phyloP scores from a whole-genome alignment of 2,888 invertebrate genomes.

The Tridacna gigas region DNA sequence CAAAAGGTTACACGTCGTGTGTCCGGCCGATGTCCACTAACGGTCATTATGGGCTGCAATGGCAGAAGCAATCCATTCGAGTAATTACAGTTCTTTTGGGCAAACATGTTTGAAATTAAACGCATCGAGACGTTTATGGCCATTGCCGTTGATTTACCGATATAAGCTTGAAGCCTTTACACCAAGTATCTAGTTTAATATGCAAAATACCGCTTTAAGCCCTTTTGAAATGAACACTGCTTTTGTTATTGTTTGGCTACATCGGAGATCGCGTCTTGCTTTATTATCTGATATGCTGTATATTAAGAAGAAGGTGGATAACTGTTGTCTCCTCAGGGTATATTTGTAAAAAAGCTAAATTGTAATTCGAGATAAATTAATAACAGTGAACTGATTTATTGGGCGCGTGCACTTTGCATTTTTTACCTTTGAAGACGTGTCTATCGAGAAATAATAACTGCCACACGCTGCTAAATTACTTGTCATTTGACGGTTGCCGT shows the following conservation, averaged over 20 bases:
- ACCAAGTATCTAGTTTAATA: slow-evolving; percentile 45
- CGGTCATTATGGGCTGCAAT: slow-evolving; percentile 60
- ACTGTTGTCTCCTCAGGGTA: slow-evolving; percentile 3
- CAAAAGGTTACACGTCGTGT: slow-evolving; percentile 64
- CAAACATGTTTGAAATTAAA: slow-evolving; percentile 60
- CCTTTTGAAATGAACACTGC: slow-evolving; percentile 17
- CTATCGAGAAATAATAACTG: slow-evolving; percentile 17
- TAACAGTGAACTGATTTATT: slow-evolving; percentile 29
- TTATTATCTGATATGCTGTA: slow-evolving; percentile 1
- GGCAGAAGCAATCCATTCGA: slow-evolving; percentile 50
- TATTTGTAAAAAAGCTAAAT: slow-evolving; percentile 19
- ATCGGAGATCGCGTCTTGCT: not conserved
- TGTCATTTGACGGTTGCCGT: slow-evolving; percentile 13
- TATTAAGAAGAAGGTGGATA: not conserved
- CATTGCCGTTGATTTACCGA: slow-evolving; percentile 58
- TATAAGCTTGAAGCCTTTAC: slow-evolving; percentile 53
- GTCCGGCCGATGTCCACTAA: slow-evolving; percentile 53
- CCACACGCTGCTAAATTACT: slow-evolving; percentile 16
- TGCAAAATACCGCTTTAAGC: slow-evolving; percentile 39
- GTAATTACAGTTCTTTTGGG: slow-evolving; percentile 57
- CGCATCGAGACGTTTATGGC: slow-evolving; percentile 64
- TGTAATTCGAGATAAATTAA: slow-evolving; percentile 60
- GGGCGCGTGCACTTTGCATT: slow-evolving; percentile 51
- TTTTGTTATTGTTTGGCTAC: not conserved
- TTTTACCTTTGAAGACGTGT: slow-evolving; percentile 29